Base-by-base conservation (phyloP, 2,888 invertebrate genomes). In the Eupithecia centaureata region DNA sequence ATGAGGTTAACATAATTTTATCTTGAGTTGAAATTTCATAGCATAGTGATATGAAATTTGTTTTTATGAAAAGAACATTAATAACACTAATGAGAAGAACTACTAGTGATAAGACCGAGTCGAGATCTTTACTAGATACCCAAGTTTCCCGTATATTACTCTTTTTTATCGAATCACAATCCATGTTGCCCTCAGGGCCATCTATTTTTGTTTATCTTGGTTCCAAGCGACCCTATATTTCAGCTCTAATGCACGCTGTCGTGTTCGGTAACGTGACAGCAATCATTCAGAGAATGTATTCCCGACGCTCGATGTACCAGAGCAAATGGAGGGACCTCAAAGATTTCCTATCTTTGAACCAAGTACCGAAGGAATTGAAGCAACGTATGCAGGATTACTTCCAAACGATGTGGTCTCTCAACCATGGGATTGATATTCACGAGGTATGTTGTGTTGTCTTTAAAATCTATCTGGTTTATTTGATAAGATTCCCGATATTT, bases 241-340 rank as follows among this genome's bases (percentile, higher is more conserved):
- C 93, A 99, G 99, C 99, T 58, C 94, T 99, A 82, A 99, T 99
- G 99, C 99, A 99, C 89, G 99, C 99, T 25, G 98, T 98, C 64
- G 98, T 99, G 52, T 99, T 99, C 86, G 99, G 99, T 87, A 99
- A 99, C 90, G 99, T 99, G 77, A 99, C 99, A 18, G 98, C 99
- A 63, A 98, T 99, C 80, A 99, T 99, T 83, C 99, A 99, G 87
- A 94, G 99, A 78, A 98, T 99, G 98, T 99, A 99, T 90, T 97
- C 98, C 0, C 94, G 98, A 54, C 95, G 98, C 51, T 98, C 98
- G 5, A 95, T 98, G 83, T 99, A 98, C 87, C 98, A 99, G 87
- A 97, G 97, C 80, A 98, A 98, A 93, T 98, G 98, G 96, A 94
- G 98, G 67, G 98, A 99, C 88, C 94, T 99, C 71, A 99, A 99